Base-by-base conservation (phyloP, 1,140 invertebrate species). In the Uloborus diversus region DNA sequence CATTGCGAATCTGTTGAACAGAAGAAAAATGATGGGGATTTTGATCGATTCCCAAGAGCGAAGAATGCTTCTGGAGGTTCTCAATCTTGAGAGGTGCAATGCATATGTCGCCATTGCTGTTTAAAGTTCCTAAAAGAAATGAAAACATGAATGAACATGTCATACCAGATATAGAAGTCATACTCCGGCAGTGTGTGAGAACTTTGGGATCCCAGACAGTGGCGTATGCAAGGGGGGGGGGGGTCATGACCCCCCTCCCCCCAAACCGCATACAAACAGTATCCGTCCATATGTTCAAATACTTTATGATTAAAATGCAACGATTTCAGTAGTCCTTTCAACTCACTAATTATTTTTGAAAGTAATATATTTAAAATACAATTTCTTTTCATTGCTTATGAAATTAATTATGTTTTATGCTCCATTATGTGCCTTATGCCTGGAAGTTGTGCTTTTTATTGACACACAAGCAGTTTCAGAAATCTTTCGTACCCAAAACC, bases 81-180 rank as follows among this genome's bases (percentile, higher is more conserved):
- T 78, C 61, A 4, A 37, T 14, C 32, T 57, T 65, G 27, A 66
- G 25, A n/a, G 73, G 73, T 1, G 27, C 28, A 1, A 78, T 47
- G 32, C 61, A 57, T 3, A 78, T 47, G 30, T 78, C 73, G 9
- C 73, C 73, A 23, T 78, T 78, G 32, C 37, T 66, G 13, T 51
- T 62, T 2, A 78, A 35, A 14, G 61, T 78, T 13, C 73, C 73
- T 78, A 35, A 28, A 56, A 65, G 53, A n/a, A 30, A 68, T 42
- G 32, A 9, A 47, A 42, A 4, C n/a, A 53, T 53, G 1, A 53
- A 53, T n/a, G 23, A 20, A 20, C 20, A 53, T 9, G 11, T 53
- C 17, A 13, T 42, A 42, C 17, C 2, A 9, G 9, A 1, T 42
- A 42, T 13, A 13, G 37, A 9, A 42, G 5, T 5, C 17, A 42